A percentile compares a stretch with the other conserved stretches of the same genome.
phyloP scores from a whole-genome alignment of 2,888 invertebrate species.

The Cylindroiulus punctatus region DNA sequence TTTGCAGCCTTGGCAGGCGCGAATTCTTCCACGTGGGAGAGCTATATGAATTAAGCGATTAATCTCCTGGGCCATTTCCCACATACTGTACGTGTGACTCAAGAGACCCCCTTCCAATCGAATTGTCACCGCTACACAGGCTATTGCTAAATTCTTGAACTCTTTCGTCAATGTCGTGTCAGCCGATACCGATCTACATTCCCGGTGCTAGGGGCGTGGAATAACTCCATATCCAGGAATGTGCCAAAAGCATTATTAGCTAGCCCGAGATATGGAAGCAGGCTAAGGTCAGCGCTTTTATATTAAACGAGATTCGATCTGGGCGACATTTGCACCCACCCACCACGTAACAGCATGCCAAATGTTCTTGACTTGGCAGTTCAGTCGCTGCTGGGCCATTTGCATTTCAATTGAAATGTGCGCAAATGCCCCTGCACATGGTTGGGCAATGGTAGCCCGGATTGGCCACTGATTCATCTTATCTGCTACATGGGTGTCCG shows the following conservation, averaged over 20 bases:
- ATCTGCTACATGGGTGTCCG: conserved; percentile 19
- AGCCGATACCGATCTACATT: conserved; percentile 34
- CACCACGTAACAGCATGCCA: neutral
- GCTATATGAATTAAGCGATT: conserved; percentile 17
- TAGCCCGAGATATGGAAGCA: neutral
- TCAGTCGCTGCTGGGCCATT: neutral
- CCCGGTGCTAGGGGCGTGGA: neutral
- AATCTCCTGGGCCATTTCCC: neutral
- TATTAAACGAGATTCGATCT: conserved; percentile 35
- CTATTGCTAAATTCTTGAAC: conserved; percentile 45
- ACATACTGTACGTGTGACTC: neutral
- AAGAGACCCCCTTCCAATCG: neutral
- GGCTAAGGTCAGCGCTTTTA: conserved; percentile 28
- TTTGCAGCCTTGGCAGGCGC: neutral
- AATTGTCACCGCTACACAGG: neutral
- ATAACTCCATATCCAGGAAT: conserved; percentile 39
- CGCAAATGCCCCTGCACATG: neutral
- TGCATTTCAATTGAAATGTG: neutral
- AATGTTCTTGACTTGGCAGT: neutral
- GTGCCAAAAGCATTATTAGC: conserved; percentile 26
- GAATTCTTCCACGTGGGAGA: conserved; percentile 14
- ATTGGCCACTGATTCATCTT: neutral
- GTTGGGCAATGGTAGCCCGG: neutral
- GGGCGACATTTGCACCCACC: neutral
- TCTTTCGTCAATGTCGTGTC: conserved; percentile 42